These are phyloP conservation scores for Callorhinus ursinus DNA, from an alignment of 2,113 vertebrate genomes.

Conservation along the genomic window DNA sequence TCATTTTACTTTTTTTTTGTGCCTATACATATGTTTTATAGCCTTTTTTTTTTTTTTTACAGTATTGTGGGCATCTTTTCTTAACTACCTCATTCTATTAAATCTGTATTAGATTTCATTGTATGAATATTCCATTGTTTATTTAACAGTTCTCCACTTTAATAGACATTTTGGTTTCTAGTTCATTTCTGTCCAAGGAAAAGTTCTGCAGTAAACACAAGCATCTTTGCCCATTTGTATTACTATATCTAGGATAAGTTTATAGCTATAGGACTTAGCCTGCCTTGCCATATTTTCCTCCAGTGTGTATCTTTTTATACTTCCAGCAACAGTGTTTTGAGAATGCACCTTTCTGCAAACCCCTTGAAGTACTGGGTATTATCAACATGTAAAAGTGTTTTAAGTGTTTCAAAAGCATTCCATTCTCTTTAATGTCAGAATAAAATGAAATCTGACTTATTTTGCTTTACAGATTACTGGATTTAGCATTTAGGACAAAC, in stretches of 20 bases:
- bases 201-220: not conserved
- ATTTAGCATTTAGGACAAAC: constrained; percentile 43
- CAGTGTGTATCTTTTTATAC: not conserved
- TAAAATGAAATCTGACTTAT: not conserved
- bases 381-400: not conserved
- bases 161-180: constrained; percentile 12
- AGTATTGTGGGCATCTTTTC: not conserved
- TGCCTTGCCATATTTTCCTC: not conserved
- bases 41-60: not conserved
- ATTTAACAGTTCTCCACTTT: not conserved
- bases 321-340: not conserved
- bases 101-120: constrained; percentile 34
- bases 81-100: not conserved
- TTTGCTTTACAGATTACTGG: constrained; percentile 12
- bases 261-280: not conserved
- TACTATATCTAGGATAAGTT: constrained; percentile 39
- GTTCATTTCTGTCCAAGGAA: constrained; percentile 1
- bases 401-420: not conserved
- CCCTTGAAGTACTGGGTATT: constrained; percentile 12
- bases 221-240: not conserved
- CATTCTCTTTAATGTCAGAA: constrained; percentile 17
- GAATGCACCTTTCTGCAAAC: not conserved
- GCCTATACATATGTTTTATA: not conserved
- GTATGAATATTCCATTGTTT: not conserved
- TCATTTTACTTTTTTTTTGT: not conserved